These are phyloP conservation scores for Catharus bicknelli DNA, from an alignment of 2,113 vertebrate genomes.

Conservation along the genomic window DNA sequence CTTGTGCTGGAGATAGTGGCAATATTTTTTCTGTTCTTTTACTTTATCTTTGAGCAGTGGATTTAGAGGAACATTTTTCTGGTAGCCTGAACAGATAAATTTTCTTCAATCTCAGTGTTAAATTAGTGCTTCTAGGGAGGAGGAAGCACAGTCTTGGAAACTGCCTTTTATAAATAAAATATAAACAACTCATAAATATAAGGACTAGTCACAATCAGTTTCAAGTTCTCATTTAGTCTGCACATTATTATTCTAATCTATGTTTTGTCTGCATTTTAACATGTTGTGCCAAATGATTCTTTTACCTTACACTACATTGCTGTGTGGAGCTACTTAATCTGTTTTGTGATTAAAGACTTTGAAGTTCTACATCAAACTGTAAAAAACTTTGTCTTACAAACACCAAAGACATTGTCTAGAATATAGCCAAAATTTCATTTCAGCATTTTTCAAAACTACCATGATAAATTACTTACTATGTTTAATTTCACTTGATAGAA, in stretches of 20 bases:
- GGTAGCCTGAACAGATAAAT: neutral
- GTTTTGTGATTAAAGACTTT: neutral
- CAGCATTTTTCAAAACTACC: neutral
- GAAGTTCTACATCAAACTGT: neutral
- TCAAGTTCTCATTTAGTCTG: neutral
- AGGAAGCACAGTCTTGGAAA: neutral
- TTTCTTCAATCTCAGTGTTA: neutral
- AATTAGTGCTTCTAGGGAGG: neutral
- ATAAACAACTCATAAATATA: neutral
- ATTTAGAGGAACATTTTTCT: neutral
- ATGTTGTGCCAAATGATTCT: neutral
- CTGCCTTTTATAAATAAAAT: neutral
- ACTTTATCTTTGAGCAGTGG: neutral
- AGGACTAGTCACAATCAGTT: neutral
- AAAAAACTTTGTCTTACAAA: neutral
- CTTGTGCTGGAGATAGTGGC: neutral
- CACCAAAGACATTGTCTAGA: neutral
- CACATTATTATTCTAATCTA: neutral
- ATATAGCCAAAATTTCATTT: neutral
- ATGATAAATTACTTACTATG: neutral
- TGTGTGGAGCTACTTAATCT: neutral
- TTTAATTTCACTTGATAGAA: neutral
- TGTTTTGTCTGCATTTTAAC: neutral
- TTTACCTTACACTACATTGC: neutral
- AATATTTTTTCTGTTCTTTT: neutral